Conservation (phyloP, 2,888 invertebrate genomes). For the Drosophila prostipennis region DNA sequence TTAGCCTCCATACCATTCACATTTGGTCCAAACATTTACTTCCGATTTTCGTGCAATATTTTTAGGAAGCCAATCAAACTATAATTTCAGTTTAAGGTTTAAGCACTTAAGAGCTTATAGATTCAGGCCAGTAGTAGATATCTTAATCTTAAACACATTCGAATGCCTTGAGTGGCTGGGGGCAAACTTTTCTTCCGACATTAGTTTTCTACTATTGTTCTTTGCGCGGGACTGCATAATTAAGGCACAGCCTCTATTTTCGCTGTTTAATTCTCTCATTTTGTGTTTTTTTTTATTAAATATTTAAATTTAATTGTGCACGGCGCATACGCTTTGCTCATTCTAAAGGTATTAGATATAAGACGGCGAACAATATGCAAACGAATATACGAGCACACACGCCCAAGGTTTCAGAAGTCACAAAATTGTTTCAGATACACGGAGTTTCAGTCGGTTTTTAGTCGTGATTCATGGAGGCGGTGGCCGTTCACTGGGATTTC, state of each 20-base stretch:
- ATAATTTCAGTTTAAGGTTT: conserved; percentile 28
- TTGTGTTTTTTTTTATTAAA: conserved; percentile 46
- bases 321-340: conserved; percentile 41
- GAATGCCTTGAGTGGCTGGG: conserved; percentile 18
- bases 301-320: conserved; percentile 73
- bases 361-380: conserved; percentile 55
- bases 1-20: conserved; percentile 33
- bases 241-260: conserved; percentile 50
- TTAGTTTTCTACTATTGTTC: conserved; percentile 47
- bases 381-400: conserved; percentile 41
- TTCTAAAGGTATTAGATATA: conserved; percentile 70
- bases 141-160: conserved; percentile 13
- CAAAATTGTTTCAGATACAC: conserved; percentile 63
- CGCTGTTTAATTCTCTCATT: conserved; percentile 29
- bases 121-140: not conserved
- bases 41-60: conserved; percentile 38
- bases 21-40: conserved; percentile 39
- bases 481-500: conserved; percentile 77
- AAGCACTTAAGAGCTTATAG: not conserved
- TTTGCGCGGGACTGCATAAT: conserved; percentile 49
- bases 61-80: conserved; percentile 35
- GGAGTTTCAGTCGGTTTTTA: conserved; percentile 33
- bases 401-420: conserved; percentile 78
- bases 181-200: conserved; percentile 68
- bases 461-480: conserved; percentile 66